Base-by-base conservation (phyloP, 2,113 vertebrate genomes). In the Erythrocercus mccallii region DNA sequence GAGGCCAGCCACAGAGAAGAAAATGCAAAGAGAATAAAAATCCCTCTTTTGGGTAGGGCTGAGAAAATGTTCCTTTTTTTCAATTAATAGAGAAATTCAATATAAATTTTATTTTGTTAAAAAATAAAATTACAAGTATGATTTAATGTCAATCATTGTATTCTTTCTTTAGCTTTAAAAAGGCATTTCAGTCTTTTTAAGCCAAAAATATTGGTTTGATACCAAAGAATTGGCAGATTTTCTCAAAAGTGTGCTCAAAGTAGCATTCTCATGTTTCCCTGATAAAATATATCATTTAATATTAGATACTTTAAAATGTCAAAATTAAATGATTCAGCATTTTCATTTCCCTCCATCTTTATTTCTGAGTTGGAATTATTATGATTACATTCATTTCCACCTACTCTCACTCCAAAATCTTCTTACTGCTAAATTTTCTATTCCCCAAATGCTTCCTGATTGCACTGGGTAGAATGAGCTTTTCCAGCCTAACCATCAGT, bases 31-130 rank as follows among this genome's bases (percentile, higher is more conserved):
- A 42, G 42, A 79, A 38, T 3, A 40, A 45, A 81, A 66, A 37
- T 47, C 3, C 2, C 1, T 31, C 4, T 3, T 62, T 62, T 35
- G 7, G 6, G 7, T 33, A 71, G 2, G 16, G 2, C 6, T 58
- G 33, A 71, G 8, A 20, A 81, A 21, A 53, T 21, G 18, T 72
- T 51, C 4, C 1, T 6, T 17, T 47, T 47, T 62, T 71, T 45
- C 7, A 54, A 42, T 20, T 73, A 50, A 71, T 90, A 80, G 3
- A 60, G 2, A 60, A 64, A 64, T 54, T 77, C 5, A 48, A 7
- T 57, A 35, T 30, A 4, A 77, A 28, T 66, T 87, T 73, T 56
- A 61, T 76, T 73, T 74, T 78, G 5, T 4, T 61, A 66, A 81
- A 86, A 90, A 88, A n/a, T 58, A 40, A 81, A 78, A 81, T 50